These are phyloP conservation scores for Drosophila kepulauana DNA, from an alignment of 1,140 invertebrate species.

Conservation along the genomic window DNA sequence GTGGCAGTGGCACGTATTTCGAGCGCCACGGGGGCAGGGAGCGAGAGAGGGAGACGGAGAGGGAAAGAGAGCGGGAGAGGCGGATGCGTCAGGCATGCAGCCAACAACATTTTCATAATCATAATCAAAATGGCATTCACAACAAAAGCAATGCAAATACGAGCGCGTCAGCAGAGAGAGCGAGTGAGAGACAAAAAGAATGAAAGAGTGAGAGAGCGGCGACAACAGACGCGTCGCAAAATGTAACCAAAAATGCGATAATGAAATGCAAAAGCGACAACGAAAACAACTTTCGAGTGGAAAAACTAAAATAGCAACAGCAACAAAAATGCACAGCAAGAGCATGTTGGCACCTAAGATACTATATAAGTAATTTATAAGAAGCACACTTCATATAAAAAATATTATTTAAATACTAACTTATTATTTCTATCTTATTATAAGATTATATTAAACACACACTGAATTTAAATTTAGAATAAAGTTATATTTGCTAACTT, in stretches of 20 bases:
- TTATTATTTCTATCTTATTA: too few relatives aligned
- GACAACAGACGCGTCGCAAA: slow-evolving; percentile 77
- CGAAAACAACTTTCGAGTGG: slow-evolving; percentile 50
- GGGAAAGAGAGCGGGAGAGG: neutral
- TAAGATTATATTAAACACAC: too few relatives aligned
- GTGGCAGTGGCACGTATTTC: neutral
- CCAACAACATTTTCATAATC: slow-evolving; percentile 79
- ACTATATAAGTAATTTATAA: neutral
- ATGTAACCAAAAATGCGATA: slow-evolving; percentile 81
- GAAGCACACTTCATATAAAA: too few relatives aligned
- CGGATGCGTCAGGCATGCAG: slow-evolving; percentile 42
- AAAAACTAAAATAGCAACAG: slow-evolving; percentile 31
- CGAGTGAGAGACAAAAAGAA: neutral
- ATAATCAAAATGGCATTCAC: slow-evolving; percentile 83
- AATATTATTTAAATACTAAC: too few relatives aligned
- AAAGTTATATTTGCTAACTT: too few relatives aligned
- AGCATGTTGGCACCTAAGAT: neutral
- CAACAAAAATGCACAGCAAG: neutral
- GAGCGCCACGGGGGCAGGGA: neutral
- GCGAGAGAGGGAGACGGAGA: too few relatives aligned
- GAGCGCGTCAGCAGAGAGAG: slow-evolving; percentile 37
- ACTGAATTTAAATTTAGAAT: too few relatives aligned
- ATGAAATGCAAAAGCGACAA: slow-evolving; percentile 68
- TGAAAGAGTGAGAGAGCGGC: slow-evolving; percentile 4
- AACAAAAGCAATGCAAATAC: slow-evolving; percentile 82